Evolutionary conservation across 2,797 vertebrate genomes (phyloP).

Genomic region (Nyctibius grandis): DNA sequence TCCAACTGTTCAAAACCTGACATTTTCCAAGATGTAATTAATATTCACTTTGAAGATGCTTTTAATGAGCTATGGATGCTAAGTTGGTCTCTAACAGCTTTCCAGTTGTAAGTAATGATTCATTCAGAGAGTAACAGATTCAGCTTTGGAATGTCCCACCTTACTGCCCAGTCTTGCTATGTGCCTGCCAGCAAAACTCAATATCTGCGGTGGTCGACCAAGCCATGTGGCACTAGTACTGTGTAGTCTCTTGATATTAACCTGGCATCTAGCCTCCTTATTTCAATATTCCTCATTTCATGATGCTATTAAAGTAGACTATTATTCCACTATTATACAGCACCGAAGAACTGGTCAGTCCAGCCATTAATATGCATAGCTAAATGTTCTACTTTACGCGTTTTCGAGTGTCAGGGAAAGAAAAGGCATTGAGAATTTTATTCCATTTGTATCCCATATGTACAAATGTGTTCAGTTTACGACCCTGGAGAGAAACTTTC

Average conservation of each 20-base stretch:
- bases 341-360: not conserved
- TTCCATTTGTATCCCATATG: conserved; percentile 5
- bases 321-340: not conserved
- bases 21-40: conserved; percentile 68
- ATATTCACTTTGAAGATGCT: conserved; percentile 62
- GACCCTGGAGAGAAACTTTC: not conserved
- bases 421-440: not conserved
- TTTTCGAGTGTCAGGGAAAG: not conserved
- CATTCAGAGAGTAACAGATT: conserved; percentile 54
- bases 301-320: conserved; percentile 30
- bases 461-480: not conserved
- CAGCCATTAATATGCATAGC: not conserved
- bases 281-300: conserved; percentile 40
- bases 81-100: conserved; percentile 52
- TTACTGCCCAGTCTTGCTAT: conserved; percentile 27
- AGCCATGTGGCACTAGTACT: conserved; percentile 53
- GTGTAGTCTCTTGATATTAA: conserved; percentile 41
- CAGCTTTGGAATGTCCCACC: conserved; percentile 37
- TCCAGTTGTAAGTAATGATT: conserved; percentile 55
- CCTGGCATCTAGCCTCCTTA: conserved; percentile 43
- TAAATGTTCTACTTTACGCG: not conserved
- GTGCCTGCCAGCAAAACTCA: conserved; percentile 54
- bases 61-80: conserved; percentile 63
- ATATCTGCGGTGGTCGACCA: conserved; percentile 19
- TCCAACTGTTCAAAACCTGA: conserved; percentile 65